A percentile compares a stretch with the other conserved stretches of the same genome.
Evolutionary conservation across 2,888 invertebrate species (phyloP).

Genomic region (Sceliomorpha sp.): DNA sequence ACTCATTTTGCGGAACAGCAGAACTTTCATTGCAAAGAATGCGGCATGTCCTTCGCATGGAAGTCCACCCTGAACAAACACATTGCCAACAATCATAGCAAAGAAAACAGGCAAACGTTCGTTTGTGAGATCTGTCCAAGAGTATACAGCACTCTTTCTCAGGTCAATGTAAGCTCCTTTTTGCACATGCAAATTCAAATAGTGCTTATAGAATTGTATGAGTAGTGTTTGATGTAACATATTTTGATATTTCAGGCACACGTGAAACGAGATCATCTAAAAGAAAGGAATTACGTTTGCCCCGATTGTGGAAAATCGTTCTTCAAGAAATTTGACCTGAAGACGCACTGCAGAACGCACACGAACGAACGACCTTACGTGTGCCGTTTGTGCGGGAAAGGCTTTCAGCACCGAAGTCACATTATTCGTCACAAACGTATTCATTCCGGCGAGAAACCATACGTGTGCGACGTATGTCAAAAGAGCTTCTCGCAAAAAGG

Average conservation of each 20-base stretch:
- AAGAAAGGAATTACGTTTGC: slow-evolving; percentile 75
- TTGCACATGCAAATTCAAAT: no score
- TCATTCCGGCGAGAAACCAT: slow-evolving; percentile 71
- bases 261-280: slow-evolving; percentile 76
- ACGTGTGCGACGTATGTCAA: slow-evolving; percentile 69
- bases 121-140: slow-evolving; percentile 74
- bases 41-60: slow-evolving; percentile 76
- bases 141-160: slow-evolving; percentile 71
- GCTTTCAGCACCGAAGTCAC: slow-evolving; percentile 77
- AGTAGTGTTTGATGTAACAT: no score
- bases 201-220: no score
- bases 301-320: slow-evolving; percentile 75
- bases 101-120: slow-evolving; percentile 71
- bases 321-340: slow-evolving; percentile 78
- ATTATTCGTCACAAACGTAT: slow-evolving; percentile 77
- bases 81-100: slow-evolving; percentile 69
- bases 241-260: slow-evolving; percentile 77
- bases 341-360: slow-evolving; percentile 75
- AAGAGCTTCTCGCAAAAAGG: slow-evolving; percentile 70
- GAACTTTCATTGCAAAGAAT: slow-evolving; percentile 74
- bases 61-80: slow-evolving; percentile 78
- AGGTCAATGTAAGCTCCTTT: slow-evolving; percentile 72
- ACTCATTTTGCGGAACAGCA: slow-evolving; percentile 75
- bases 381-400: slow-evolving; percentile 75
- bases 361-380: slow-evolving; percentile 77